Percentiles rank a stretch among this genome's conserved stretches.
Evolutionary conservation across 2,888 invertebrate species (phyloP).

Genomic region (Ptilodon capucinus): DNA sequence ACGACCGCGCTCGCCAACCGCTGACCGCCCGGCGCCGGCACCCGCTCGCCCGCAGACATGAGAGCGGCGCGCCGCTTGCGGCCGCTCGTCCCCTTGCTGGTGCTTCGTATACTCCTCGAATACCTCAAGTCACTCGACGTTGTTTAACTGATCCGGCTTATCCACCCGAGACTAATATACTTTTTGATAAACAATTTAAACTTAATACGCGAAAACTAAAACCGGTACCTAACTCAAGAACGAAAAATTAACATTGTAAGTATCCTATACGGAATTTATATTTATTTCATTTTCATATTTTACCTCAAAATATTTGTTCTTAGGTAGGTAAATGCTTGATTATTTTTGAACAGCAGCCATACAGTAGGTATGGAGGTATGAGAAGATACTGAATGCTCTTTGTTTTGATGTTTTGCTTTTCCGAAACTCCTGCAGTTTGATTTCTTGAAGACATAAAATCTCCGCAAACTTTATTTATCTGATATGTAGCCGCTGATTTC

Average conservation of each 20-base stretch:
- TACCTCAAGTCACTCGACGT: constrained; percentile 69
- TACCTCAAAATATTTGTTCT: background rate
- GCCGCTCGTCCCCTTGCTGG: constrained; percentile 64
- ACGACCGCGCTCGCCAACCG: constrained; percentile 33
- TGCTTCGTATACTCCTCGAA: constrained; percentile 68
- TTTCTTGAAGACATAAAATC: no score
- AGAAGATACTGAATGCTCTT: no score
- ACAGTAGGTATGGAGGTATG: no score
- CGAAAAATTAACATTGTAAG: constrained; percentile 56
- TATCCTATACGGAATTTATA: constrained; percentile 34
- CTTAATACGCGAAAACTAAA: constrained; percentile 26
- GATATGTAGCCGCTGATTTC: constrained; percentile 48
- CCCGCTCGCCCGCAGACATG: constrained; percentile 43
- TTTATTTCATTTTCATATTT: background rate
- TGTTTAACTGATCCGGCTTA: constrained; percentile 25
- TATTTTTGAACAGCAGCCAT: no score
- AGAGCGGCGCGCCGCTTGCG: constrained; percentile 50
- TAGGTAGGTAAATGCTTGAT: background rate
- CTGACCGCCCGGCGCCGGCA: constrained; percentile 24
- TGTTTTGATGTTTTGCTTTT: no score
- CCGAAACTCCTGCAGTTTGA: no score
- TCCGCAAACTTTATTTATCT: constrained; percentile 40
- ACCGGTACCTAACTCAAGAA: constrained; percentile 49
- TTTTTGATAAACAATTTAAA: constrained; percentile 33
- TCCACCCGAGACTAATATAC: constrained; percentile 45